These are phyloP conservation scores for Sarcophaga caerulescens DNA, from an alignment of 2,888 invertebrate genomes.

Conservation along the genomic window DNA sequence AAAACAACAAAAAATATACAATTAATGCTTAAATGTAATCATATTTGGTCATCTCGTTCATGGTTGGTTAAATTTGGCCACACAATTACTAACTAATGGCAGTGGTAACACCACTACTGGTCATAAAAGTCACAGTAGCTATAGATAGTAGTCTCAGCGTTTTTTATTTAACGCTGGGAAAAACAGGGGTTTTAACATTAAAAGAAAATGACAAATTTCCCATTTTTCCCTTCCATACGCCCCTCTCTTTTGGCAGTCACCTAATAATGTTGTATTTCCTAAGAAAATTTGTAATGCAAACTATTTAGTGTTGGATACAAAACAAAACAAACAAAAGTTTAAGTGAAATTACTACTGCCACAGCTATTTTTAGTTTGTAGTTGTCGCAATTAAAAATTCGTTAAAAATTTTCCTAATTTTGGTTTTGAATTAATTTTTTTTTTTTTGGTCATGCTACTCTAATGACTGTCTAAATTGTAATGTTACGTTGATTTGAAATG, in stretches of 20 bases:
- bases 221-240: background rate
- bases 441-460: slow-evolving; percentile 18
- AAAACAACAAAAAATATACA: slow-evolving; percentile 26
- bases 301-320: background rate
- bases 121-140: too few species aligned
- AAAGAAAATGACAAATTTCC: slow-evolving; percentile 31
- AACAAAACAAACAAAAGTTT: background rate
- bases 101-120: background rate
- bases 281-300: background rate
- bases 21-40: slow-evolving; percentile 45
- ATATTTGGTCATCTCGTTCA: slow-evolving; percentile 56
- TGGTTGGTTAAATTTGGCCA: slow-evolving; percentile 54
- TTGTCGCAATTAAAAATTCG: background rate
- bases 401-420: slow-evolving; percentile 20
- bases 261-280: slow-evolving; percentile 23
- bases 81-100: background rate
- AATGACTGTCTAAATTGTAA: slow-evolving; percentile 15
- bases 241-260: background rate
- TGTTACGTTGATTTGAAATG: background rate
- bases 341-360: slow-evolving; percentile 37
- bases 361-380: slow-evolving; percentile 4
- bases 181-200: slow-evolving; percentile 1
- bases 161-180: slow-evolving; percentile 6
- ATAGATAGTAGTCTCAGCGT: background rate
- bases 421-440: slow-evolving; percentile 3